Evolutionary conservation across 2,888 invertebrate species (phyloP).

Genomic region (Abrostola triplasia): DNA sequence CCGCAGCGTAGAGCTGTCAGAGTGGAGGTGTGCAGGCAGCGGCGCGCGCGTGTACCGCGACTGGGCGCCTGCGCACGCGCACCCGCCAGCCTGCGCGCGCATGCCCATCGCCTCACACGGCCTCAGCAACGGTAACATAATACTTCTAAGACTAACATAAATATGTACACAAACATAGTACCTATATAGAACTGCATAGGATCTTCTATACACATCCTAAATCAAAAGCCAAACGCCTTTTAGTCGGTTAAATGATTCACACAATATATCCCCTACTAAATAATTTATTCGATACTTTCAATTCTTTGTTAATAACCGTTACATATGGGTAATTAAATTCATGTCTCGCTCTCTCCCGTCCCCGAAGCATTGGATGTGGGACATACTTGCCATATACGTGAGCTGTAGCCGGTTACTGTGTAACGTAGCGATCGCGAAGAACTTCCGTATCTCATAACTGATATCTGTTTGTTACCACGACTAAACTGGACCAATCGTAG

Average conservation of each 20-base stretch:
- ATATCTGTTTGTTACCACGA: no score
- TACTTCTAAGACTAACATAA: neutral
- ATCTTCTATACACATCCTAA: no score
- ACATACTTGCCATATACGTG: constrained; percentile 38
- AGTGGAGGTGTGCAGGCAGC: constrained; percentile 79
- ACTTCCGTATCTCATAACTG: no score
- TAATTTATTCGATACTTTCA: neutral
- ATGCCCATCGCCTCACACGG: constrained; percentile 79
- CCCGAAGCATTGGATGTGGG: constrained; percentile 46
- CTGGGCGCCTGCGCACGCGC: constrained; percentile 84
- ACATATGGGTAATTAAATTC: constrained; percentile 33
- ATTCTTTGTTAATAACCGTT: constrained; percentile 21
- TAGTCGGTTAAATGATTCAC: neutral
- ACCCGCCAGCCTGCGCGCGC: constrained; percentile 85
- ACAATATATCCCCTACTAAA: neutral
- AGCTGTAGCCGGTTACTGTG: neutral
- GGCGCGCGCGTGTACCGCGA: constrained; percentile 89
- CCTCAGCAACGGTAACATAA: constrained; percentile 22
- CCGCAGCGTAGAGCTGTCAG: constrained; percentile 78
- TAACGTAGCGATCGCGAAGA: neutral
- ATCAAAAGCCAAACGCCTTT: no score
- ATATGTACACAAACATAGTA: no score
- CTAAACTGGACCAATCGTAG: no score
- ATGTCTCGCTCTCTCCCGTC: constrained; percentile 36
- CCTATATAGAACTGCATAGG: no score